These are phyloP conservation scores for Morphnarchus princeps DNA, from an alignment of 2,113 vertebrate species.

Conservation along the genomic window DNA sequence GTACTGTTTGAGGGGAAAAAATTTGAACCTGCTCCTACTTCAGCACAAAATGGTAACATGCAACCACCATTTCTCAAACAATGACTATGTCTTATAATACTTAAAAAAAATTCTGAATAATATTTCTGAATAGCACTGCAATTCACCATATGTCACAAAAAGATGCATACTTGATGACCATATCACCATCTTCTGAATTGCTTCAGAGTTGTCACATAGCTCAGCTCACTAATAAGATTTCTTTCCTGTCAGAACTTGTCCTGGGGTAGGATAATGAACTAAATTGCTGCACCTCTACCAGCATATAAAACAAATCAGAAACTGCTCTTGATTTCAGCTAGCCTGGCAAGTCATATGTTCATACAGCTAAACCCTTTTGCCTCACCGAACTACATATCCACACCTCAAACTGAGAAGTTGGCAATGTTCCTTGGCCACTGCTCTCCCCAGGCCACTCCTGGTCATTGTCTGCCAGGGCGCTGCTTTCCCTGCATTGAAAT, in stretches of 20 bases:
- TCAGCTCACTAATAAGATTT: background rate
- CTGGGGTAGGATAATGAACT: background rate
- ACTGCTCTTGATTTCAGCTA: background rate
- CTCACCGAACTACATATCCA: background rate
- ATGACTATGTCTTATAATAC: background rate
- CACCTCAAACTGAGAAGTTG: background rate
- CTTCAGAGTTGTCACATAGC: background rate
- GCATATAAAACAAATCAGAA: background rate
- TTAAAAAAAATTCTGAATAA: background rate
- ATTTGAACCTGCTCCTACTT: background rate
- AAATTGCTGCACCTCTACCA: background rate
- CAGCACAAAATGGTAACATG: background rate
- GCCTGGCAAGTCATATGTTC: fast-evolving
- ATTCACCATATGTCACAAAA: background rate
- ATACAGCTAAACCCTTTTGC: background rate
- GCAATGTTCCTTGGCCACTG: background rate
- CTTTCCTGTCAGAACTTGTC: background rate
- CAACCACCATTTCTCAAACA: background rate
- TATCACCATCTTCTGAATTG: background rate
- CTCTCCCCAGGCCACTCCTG: background rate
- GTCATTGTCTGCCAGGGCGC: background rate
- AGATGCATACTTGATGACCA: background rate
- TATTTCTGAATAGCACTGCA: background rate
- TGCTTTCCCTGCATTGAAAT: background rate
- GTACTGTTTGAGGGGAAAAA: background rate